Evolutionary conservation across 1,140 invertebrate genomes (phyloP).

Genomic region (Aphelenchoides avenae): DNA sequence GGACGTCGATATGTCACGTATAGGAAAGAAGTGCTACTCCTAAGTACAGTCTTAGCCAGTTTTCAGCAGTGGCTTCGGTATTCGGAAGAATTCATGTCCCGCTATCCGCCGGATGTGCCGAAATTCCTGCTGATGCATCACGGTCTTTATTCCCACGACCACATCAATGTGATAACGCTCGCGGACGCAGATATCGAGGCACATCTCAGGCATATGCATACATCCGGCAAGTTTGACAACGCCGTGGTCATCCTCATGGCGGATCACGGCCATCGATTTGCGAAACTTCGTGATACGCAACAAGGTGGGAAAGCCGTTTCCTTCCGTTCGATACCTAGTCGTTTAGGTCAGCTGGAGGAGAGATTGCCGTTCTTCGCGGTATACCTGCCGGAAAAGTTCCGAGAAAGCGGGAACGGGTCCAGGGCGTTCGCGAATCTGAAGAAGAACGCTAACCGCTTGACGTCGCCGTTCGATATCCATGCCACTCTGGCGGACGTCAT

Average conservation of each 20-base stretch:
- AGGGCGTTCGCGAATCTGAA: slow-evolving; percentile 65
- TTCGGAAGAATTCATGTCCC: slow-evolving; percentile 66
- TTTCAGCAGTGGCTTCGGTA: slow-evolving; percentile 69
- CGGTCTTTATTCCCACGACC: slow-evolving; percentile 80
- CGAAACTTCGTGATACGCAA: slow-evolving; percentile 71
- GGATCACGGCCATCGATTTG: slow-evolving; percentile 65
- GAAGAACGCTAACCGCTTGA: slow-evolving; percentile 69
- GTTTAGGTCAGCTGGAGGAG: slow-evolving; percentile 69
- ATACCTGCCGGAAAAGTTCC: slow-evolving; percentile 70
- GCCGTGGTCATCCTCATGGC: slow-evolving; percentile 67
- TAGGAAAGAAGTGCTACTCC: no score
- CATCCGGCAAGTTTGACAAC: slow-evolving; percentile 68
- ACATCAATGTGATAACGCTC: slow-evolving; percentile 74
- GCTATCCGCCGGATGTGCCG: slow-evolving; percentile 67
- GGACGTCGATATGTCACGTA: no score
- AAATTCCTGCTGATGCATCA: slow-evolving; percentile 82
- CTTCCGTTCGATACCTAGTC: no score
- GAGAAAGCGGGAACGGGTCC: slow-evolving; percentile 59
- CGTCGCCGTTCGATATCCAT: slow-evolving; percentile 75
- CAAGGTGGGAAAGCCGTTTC: no score
- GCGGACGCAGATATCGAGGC: slow-evolving; percentile 70
- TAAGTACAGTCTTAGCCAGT: no score
- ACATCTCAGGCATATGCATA: slow-evolving; percentile 61
- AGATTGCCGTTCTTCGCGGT: slow-evolving; percentile 78
- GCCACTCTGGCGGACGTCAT: slow-evolving; percentile 54